These are phyloP conservation scores for Prolemur simus DNA, from an alignment of 2,113 vertebrate species.

Conservation along the genomic window DNA sequence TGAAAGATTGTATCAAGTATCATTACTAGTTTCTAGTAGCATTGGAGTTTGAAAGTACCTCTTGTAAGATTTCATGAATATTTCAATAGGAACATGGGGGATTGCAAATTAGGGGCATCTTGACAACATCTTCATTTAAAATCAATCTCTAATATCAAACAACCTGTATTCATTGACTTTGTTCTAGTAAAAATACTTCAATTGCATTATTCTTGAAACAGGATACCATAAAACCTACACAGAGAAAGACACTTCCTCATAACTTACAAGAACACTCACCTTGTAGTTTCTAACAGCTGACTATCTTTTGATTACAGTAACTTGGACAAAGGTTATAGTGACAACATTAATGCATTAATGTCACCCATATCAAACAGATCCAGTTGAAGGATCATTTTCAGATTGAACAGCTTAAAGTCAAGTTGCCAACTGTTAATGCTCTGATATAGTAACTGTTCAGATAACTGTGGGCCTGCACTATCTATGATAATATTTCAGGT, in stretches of 20 bases:
- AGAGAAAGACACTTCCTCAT: not conserved
- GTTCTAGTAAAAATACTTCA: not conserved
- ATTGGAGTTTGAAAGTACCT: not conserved
- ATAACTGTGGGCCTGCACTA: not conserved
- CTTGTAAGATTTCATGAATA: not conserved
- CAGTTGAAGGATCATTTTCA: conserved; percentile 60
- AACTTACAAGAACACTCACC: not conserved
- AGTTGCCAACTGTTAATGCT: conserved; percentile 16
- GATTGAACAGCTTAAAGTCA: conserved; percentile 42
- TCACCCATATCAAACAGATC: conserved; percentile 28
- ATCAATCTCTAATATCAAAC: not conserved
- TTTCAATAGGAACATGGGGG: not conserved
- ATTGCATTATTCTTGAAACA: not conserved
- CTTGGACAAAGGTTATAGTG: conserved; percentile 33
- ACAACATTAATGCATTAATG: conserved; percentile 19
- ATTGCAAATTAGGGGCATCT: not conserved
- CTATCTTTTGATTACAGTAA: conserved; percentile 1
- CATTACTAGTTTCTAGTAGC: not conserved
- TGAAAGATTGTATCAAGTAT: not conserved
- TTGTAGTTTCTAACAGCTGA: not conserved
- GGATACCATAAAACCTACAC: not conserved
- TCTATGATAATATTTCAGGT: not conserved
- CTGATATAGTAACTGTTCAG: conserved; percentile 1
- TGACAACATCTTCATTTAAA: not conserved
- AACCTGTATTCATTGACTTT: not conserved